Conservation (phyloP, 35 echinoderm and acorn worm genomes). For the Apostichopus californicus region DNA sequence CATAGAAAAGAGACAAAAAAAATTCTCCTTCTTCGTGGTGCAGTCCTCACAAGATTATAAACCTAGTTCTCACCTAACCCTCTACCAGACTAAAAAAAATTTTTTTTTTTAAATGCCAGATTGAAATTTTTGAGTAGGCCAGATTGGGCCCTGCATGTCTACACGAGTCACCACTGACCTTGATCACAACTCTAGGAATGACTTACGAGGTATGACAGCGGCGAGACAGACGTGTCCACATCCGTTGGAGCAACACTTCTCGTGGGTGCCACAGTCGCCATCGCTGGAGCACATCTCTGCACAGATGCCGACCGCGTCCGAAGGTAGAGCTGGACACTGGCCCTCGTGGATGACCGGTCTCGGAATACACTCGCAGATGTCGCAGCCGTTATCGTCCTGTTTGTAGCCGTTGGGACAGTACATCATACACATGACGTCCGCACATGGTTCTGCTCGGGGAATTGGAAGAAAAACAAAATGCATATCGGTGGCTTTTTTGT, state of each 20-base stretch:
- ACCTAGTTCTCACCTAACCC: no score
- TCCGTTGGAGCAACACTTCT: conserved; percentile 93
- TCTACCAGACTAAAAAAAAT: no score
- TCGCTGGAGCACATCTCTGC: conserved; percentile 60
- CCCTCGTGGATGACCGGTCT: conserved; percentile 39
- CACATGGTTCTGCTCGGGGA: neutral
- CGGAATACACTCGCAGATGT: conserved; percentile 50
- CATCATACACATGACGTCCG: conserved; percentile 24
- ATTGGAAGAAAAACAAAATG: neutral
- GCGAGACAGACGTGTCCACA: conserved; percentile 75
- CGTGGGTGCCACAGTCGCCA: conserved; percentile 43
- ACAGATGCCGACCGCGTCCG: conserved; percentile 60
- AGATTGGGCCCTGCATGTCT: no score
- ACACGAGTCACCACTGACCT: no score
- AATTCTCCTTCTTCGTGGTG: no score
- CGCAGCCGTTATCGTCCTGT: conserved; percentile 48
- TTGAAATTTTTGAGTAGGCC: no score
- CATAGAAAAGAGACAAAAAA: no score
- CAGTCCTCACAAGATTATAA: no score
- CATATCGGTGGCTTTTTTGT: neutral
- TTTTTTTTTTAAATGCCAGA: no score
- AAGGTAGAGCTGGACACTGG: conserved; percentile 46
- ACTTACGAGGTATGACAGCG: neutral
- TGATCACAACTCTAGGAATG: neutral
- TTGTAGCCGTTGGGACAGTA: conserved; percentile 36